A percentile compares a stretch with the other conserved stretches of the same genome.
These are phyloP conservation scores for Therioaphis trifolii DNA, from an alignment of 2,888 invertebrate species.

Conservation along the genomic window DNA sequence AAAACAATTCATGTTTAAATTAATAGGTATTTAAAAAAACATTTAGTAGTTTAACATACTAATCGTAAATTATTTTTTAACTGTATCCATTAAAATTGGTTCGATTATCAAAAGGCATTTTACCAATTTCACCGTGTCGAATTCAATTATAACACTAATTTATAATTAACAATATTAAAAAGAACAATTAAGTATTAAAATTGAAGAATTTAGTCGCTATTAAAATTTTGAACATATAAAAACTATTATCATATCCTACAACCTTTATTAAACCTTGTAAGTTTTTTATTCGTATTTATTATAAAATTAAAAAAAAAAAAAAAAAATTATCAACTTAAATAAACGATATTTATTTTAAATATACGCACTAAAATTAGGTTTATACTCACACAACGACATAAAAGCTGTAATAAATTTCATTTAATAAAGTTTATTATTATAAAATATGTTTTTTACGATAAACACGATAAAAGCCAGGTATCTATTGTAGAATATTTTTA, in stretches of 20 bases:
- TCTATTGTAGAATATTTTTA: background rate
- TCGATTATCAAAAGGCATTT: conserved; percentile 23
- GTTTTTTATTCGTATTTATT: background rate
- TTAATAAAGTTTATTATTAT: conserved; percentile 1
- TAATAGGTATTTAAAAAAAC: background rate
- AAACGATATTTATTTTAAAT: background rate
- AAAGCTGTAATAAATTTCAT: background rate
- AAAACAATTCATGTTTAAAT: background rate
- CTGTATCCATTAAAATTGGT: background rate
- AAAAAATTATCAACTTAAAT: background rate
- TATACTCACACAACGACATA: background rate
- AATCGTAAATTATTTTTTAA: background rate
- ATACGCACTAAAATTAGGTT: background rate
- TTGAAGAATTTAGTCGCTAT: no score
- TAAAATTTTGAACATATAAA: no score
- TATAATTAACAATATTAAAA: background rate
- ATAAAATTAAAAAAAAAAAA: background rate
- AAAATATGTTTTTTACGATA: background rate
- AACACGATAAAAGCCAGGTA: background rate
- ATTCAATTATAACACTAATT: background rate
- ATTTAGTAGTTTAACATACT: background rate
- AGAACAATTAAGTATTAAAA: no score
- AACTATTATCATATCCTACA: no score
- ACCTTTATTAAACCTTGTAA: background rate
- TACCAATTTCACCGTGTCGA: background rate